A percentile compares a stretch with the other conserved stretches of the same genome.
These are phyloP conservation scores for Antennarius striatus DNA, from an alignment of 2,113 vertebrate species.

Conservation along the genomic window DNA sequence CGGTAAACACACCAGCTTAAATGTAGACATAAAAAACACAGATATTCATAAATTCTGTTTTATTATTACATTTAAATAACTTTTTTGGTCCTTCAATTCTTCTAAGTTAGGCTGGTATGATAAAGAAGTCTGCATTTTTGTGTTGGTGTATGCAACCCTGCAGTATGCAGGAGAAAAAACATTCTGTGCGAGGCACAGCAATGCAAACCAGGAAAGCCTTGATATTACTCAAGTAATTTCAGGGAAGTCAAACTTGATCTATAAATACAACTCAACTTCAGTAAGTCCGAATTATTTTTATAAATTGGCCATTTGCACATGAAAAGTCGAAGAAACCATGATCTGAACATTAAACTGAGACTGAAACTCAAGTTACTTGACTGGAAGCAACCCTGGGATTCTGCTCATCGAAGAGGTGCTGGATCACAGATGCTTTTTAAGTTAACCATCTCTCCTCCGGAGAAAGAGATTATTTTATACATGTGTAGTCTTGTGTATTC, in stretches of 20 bases:
- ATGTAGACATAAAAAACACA: background rate
- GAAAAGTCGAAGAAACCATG: conserved; percentile 36
- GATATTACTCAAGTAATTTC: conserved; percentile 64
- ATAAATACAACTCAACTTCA: conserved; percentile 62
- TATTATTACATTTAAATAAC: conserved; percentile 12
- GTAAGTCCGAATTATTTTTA: conserved; percentile 61
- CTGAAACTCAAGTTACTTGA: conserved; percentile 49
- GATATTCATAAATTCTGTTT: background rate
- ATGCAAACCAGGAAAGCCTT: conserved; percentile 62
- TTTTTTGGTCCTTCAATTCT: background rate
- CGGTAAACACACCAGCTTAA: background rate
- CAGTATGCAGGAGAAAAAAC: conserved; percentile 17
- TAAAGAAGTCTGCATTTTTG: background rate
- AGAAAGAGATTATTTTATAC: conserved; percentile 55
- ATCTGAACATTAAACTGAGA: conserved; percentile 47
- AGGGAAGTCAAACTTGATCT: conserved; percentile 68
- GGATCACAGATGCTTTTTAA: conserved; percentile 48
- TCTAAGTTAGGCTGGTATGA: conserved; percentile 17
- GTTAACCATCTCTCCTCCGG: conserved; percentile 57
- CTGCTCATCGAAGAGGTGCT: conserved; percentile 35
- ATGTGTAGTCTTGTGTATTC: too few species aligned
- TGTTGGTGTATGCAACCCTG: conserved; percentile 10
- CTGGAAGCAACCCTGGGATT: conserved; percentile 42
- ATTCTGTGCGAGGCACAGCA: conserved; percentile 42
- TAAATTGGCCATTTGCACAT: conserved; percentile 48